These are phyloP conservation scores for Priocnemis perturbator DNA, from an alignment of 2,888 invertebrate species.

Conservation along the genomic window DNA sequence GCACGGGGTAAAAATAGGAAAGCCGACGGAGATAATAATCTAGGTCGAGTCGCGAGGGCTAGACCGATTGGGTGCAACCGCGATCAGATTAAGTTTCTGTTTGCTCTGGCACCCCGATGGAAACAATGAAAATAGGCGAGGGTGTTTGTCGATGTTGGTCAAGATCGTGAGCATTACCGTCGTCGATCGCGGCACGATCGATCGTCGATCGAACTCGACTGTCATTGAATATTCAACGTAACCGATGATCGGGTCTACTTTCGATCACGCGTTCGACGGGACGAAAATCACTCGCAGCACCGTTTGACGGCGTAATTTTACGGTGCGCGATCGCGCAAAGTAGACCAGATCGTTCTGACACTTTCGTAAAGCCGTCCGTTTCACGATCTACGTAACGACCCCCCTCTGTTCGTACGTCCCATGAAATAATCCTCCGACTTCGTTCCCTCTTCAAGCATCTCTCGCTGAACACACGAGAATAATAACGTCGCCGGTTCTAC, in stretches of 20 bases:
- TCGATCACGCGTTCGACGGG: background rate
- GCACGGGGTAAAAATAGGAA: slow-evolving; percentile 42
- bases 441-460: too few relatives aligned
- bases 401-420: too few relatives aligned
- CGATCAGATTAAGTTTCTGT: slow-evolving; percentile 26
- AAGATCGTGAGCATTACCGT: background rate
- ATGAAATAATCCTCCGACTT: too few relatives aligned
- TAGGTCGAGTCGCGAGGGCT: slow-evolving; percentile 37
- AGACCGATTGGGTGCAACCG: slow-evolving; percentile 34
- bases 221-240: slow-evolving; percentile 58
- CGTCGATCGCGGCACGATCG: slow-evolving; percentile 2
- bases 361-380: too few relatives aligned
- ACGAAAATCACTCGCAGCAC: too few relatives aligned
- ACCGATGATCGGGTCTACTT: slow-evolving; percentile 16
- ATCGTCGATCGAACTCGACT: slow-evolving; percentile 38
- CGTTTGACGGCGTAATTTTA: too few relatives aligned
- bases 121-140: slow-evolving; percentile 2
- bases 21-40: slow-evolving; percentile 39
- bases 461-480: too few relatives aligned
- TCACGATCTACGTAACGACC: too few relatives aligned
- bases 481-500: too few relatives aligned
- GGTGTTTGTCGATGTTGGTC: background rate
- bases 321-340: too few relatives aligned
- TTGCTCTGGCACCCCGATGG: too few relatives aligned
- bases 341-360: too few relatives aligned